These are phyloP conservation scores for Anisognathus igniventris DNA, from an alignment of 2,797 vertebrate genomes.

Conservation along the genomic window DNA sequence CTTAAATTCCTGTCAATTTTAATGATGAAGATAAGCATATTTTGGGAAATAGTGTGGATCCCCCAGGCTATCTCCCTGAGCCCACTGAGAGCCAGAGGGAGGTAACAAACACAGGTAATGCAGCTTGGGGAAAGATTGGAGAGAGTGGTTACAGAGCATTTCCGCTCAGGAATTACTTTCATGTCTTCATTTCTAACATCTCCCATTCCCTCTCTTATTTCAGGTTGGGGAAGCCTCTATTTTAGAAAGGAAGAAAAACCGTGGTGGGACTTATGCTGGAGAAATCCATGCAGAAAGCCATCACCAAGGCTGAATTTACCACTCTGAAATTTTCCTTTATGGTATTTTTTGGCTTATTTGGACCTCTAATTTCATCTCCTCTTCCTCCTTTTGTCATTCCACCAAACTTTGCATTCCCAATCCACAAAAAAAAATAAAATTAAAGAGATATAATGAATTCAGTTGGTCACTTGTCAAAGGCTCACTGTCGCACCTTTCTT, in stretches of 20 bases:
- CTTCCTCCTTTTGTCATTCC: background rate
- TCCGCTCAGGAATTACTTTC: background rate
- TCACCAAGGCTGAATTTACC: accelerated
- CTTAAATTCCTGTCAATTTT: background rate
- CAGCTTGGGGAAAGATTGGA: background rate
- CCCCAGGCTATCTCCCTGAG: background rate
- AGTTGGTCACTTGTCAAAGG: no score
- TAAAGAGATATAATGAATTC: accelerated
- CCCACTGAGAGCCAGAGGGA: background rate
- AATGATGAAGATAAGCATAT: background rate
- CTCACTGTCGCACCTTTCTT: background rate
- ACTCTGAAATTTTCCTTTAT: background rate
- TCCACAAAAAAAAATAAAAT: no score
- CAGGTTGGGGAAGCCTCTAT: accelerated
- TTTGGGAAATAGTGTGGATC: background rate
- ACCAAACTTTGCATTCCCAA: background rate
- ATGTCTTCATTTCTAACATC: background rate
- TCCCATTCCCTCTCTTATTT: background rate
- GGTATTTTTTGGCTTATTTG: background rate
- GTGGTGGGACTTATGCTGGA: no score
- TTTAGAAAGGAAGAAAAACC: background rate
- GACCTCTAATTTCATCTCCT: background rate
- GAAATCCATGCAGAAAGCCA: background rate
- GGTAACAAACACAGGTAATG: background rate
- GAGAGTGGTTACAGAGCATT: background rate